phyloP scores from a whole-genome alignment of 2,113 vertebrate genomes.

The Rattus rattus region DNA sequence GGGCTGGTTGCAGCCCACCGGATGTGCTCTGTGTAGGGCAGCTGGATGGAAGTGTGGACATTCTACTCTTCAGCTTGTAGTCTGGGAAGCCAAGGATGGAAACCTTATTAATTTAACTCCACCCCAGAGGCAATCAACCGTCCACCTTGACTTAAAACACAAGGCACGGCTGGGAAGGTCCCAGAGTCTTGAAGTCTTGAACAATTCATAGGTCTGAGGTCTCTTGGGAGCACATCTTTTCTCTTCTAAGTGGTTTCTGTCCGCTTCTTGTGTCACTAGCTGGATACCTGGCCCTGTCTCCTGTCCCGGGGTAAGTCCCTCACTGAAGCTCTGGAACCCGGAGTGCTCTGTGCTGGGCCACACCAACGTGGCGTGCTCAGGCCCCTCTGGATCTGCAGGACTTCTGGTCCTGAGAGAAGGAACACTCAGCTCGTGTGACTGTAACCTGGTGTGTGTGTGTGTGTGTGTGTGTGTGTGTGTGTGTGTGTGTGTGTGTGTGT shows the following conservation, averaged over 20 bases:
- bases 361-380: neutral
- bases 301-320: neutral
- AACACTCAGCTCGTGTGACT: neutral
- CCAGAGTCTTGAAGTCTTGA: neutral
- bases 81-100: neutral
- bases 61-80: neutral
- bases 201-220: neutral
- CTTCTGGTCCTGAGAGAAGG: no score
- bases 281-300: neutral
- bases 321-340: neutral
- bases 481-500: no score
- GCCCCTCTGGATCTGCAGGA: neutral
- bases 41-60: no score
- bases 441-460: neutral
- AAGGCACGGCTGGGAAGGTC: neutral
- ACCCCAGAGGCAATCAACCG: neutral
- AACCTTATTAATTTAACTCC: neutral
- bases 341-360: neutral
- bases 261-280: neutral
- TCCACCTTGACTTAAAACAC: neutral
- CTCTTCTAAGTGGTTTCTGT: neutral
- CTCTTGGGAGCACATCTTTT: neutral
- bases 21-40: neutral
- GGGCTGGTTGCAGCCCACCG: neutral
- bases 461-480: no score